These are phyloP conservation scores for Drosophila multiciliata DNA, from an alignment of 2,888 invertebrate genomes.

Conservation along the genomic window DNA sequence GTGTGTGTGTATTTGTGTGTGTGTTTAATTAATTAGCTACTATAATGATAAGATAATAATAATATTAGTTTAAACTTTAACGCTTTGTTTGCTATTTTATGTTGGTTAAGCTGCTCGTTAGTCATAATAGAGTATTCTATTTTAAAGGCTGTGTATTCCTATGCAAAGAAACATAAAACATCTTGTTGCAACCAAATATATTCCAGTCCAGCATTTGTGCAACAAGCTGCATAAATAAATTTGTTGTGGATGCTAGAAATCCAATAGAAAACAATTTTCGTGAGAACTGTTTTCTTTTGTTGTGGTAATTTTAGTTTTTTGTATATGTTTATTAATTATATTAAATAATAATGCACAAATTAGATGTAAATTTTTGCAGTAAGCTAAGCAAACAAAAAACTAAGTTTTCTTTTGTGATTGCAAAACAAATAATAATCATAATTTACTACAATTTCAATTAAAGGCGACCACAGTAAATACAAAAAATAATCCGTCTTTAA, in stretches of 20 bases:
- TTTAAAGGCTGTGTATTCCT: slow-evolving; percentile 50
- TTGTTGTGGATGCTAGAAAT: slow-evolving; percentile 16
- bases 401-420: slow-evolving; percentile 61
- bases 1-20: slow-evolving; percentile 10
- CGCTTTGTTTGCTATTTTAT: slow-evolving; percentile 64
- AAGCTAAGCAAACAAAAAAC: slow-evolving; percentile 65
- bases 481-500: slow-evolving; percentile 61
- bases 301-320: slow-evolving; percentile 4
- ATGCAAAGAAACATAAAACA: slow-evolving; percentile 45
- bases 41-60: slow-evolving; percentile 59
- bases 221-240: slow-evolving; percentile 13
- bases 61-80: slow-evolving; percentile 71
- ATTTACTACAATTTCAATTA: slow-evolving; percentile 65
- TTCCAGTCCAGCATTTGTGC: background rate
- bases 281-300: slow-evolving; percentile 24
- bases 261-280: slow-evolving; percentile 34
- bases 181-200: background rate
- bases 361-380: slow-evolving; percentile 50
- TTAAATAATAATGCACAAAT: slow-evolving; percentile 78
- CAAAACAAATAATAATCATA: slow-evolving; percentile 62
- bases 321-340: slow-evolving; percentile 57
- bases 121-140: slow-evolving; percentile 60
- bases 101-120: slow-evolving; percentile 73
- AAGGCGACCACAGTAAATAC: slow-evolving; percentile 47
- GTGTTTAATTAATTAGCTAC: slow-evolving; percentile 69